phyloP scores from a whole-genome alignment of 2,797 vertebrate species.

The Lutjanus campechanus region DNA sequence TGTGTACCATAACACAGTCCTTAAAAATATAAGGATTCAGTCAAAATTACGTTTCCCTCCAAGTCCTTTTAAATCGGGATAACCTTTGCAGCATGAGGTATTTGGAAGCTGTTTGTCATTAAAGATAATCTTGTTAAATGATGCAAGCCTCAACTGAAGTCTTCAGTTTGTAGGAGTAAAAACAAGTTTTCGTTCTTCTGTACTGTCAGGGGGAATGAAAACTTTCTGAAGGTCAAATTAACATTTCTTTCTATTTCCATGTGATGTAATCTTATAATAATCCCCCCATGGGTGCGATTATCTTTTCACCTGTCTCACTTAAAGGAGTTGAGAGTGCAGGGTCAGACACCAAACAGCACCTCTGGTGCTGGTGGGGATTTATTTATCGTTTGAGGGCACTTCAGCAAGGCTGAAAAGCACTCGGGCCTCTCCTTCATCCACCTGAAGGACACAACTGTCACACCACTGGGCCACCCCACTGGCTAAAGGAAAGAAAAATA shows the following conservation, averaged over 20 bases:
- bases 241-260: not conserved
- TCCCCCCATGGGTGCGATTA: constrained; percentile 10
- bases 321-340: constrained; percentile 12
- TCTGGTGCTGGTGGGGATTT: not conserved
- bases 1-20: not conserved
- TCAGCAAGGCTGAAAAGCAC: constrained; percentile 16
- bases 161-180: not conserved
- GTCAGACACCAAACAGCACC: constrained; percentile 23
- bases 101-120: not conserved
- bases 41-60: not conserved
- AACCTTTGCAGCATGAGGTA: not conserved
- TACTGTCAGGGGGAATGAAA: not conserved
- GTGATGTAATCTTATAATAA: constrained; percentile 10
- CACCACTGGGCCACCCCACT: not conserved
- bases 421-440: constrained; percentile 12
- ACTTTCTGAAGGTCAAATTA: constrained; percentile 17
- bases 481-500: constrained; percentile 8
- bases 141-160: not conserved
- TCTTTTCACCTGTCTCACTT: constrained; percentile 18
- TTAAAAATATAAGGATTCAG: not conserved
- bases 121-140: constrained; percentile 9
- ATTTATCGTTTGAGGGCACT: constrained; percentile 27
- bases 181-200: constrained; percentile 8
- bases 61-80: not conserved
- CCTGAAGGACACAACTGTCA: constrained; percentile 15